A percentile compares a stretch with the other conserved stretches of the same genome.
These are phyloP conservation scores for Erithacus rubecula DNA, from an alignment of 2,797 vertebrate genomes.

Conservation along the genomic window DNA sequence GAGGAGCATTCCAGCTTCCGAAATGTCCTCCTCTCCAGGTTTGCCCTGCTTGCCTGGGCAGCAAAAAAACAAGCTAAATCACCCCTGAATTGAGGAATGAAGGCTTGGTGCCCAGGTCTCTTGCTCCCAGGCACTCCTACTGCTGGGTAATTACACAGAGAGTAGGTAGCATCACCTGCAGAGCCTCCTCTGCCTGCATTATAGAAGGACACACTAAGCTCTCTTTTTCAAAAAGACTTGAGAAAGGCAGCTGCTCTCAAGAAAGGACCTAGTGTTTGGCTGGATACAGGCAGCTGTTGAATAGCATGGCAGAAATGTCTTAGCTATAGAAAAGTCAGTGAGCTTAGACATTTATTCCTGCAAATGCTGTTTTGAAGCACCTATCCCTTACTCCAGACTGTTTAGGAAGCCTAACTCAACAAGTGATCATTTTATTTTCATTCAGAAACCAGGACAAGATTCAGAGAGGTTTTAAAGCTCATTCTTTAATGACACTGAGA, in stretches of 20 bases:
- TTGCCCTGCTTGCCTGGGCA: not conserved
- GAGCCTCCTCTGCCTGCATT: not conserved
- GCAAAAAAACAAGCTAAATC: not conserved
- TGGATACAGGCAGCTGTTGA: not conserved
- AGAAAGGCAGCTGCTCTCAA: not conserved
- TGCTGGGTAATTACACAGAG: accelerated
- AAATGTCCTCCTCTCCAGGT: not conserved
- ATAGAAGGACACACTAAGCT: not conserved
- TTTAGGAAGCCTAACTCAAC: not conserved
- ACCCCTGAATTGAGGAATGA: not conserved
- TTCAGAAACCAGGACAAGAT: not conserved
- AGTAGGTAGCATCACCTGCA: not conserved
- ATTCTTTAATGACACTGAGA: not conserved
- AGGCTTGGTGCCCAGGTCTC: not conserved
- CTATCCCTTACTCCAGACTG: not conserved
- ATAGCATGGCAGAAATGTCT: not conserved
- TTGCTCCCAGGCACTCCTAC: not conserved
- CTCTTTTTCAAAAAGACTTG: not conserved
- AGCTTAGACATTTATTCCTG: not conserved
- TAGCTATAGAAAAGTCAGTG: not conserved
- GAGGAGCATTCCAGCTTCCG: not conserved
- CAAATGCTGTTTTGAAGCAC: not conserved
- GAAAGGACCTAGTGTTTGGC: not conserved
- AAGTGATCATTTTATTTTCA: not conserved
- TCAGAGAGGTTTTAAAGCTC: not conserved